These are phyloP conservation scores for Apodemus speciosus DNA, from an alignment of 2,113 vertebrate genomes.

Conservation along the genomic window DNA sequence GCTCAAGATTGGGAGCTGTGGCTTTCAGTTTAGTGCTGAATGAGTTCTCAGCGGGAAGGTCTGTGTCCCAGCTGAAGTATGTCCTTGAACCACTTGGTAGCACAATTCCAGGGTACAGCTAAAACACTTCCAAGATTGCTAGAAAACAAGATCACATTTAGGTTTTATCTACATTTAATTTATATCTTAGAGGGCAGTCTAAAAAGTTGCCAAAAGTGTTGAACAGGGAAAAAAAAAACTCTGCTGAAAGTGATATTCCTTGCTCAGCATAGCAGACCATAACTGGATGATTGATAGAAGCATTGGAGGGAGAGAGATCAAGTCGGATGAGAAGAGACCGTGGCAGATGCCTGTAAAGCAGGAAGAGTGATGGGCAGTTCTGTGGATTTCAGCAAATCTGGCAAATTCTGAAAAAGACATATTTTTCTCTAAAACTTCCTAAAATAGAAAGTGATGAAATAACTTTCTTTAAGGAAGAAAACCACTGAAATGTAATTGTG, in stretches of 20 bases:
- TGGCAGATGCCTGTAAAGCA: neutral
- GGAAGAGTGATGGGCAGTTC: neutral
- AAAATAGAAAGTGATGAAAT: slow-evolving; percentile 26
- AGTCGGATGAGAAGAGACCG: neutral
- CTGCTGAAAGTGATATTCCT: slow-evolving; percentile 30
- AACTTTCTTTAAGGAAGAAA: slow-evolving; percentile 20
- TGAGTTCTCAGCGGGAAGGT: neutral
- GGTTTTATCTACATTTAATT: slow-evolving; percentile 22
- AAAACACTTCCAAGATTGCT: neutral
- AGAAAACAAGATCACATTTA: slow-evolving; percentile 28
- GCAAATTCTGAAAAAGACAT: neutral
- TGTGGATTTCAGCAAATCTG: slow-evolving; percentile 42
- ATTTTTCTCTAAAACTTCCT: slow-evolving; percentile 47
- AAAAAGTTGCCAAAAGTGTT: neutral
- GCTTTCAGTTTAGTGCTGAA: neutral
- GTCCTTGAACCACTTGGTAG: slow-evolving; percentile 43
- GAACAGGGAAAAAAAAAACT: slow-evolving; percentile 26
- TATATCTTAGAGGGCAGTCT: slow-evolving; percentile 10
- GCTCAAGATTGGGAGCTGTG: neutral
- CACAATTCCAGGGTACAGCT: slow-evolving; percentile 17
- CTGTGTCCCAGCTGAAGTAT: neutral
- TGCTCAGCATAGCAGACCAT: neutral
- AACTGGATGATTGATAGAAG: neutral
- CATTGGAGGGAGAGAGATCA: slow-evolving; percentile 26
- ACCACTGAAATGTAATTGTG: neutral